A percentile compares a stretch with the other conserved stretches of the same genome.
Evolutionary conservation across 2,113 vertebrate species (phyloP).

Genomic region (Brachypodius melanocephalos): DNA sequence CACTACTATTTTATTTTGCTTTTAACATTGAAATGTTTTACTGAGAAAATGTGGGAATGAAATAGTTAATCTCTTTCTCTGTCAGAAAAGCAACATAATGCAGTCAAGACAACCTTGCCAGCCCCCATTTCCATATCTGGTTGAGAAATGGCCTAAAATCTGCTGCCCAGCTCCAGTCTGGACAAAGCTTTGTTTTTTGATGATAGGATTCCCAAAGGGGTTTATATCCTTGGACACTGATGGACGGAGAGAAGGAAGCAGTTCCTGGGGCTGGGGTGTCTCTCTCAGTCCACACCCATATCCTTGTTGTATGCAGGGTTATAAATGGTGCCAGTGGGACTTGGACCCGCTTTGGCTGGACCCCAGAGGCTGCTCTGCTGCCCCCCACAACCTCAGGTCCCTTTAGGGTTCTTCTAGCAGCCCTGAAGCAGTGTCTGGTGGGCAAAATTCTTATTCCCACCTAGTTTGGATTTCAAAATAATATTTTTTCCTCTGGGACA

Average conservation of each 20-base stretch:
- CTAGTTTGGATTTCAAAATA: neutral
- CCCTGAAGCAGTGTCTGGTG: neutral
- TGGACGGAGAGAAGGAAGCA: neutral
- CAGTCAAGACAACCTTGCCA: neutral
- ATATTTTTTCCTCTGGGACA: neutral
- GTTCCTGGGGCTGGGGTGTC: neutral
- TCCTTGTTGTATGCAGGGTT: neutral
- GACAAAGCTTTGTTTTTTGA: rapidly evolving
- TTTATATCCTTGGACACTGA: neutral
- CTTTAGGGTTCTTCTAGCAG: neutral
- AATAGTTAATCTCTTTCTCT: neutral
- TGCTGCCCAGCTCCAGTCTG: neutral
- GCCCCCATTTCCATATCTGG: neutral
- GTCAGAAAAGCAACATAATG: neutral
- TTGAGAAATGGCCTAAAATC: neutral
- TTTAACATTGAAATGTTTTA: neutral
- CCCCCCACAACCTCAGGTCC: rapidly evolving
- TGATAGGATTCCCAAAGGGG: neutral
- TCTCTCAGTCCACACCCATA: neutral
- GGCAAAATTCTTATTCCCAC: neutral
- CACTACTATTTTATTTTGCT: neutral
- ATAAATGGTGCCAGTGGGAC: neutral
- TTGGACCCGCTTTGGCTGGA: rapidly evolving
- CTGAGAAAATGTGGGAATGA: neutral
- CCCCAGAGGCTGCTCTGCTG: neutral